Evolutionary conservation across 2,113 vertebrate genomes (phyloP).

Genomic region (Panurus biarmicus): DNA sequence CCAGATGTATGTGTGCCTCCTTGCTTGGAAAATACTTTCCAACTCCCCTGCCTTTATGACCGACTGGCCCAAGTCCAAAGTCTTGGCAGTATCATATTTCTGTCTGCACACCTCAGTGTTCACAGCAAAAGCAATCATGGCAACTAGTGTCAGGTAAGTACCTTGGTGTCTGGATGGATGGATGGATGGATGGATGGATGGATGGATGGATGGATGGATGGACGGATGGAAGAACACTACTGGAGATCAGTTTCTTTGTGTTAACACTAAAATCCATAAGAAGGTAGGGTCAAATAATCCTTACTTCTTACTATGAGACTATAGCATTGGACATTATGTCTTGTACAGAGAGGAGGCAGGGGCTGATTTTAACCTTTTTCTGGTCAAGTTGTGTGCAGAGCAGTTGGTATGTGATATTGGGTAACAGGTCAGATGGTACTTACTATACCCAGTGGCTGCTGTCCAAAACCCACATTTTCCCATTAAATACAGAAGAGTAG

Average conservation of each 20-base stretch:
- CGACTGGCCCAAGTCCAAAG: slow-evolving; percentile 18
- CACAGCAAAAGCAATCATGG: slow-evolving; percentile 20
- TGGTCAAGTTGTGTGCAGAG: background rate
- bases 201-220: background rate
- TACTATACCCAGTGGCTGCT: background rate
- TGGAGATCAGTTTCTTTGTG: background rate
- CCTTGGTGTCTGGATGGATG: background rate
- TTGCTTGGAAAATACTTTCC: slow-evolving; percentile 32
- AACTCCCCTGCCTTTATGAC: background rate
- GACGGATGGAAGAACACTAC: background rate
- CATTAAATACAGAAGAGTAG: background rate
- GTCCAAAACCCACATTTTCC: background rate
- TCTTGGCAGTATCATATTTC: background rate
- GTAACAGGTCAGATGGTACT: background rate
- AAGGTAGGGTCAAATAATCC: background rate
- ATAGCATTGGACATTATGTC: background rate
- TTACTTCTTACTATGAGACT: background rate
- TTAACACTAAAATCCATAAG: background rate
- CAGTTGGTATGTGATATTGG: background rate
- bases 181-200: background rate
- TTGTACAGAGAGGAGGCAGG: background rate
- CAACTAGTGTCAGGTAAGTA: background rate
- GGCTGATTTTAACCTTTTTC: background rate
- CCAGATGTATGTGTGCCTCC: slow-evolving; percentile 15
- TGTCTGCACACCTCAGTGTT: slow-evolving; percentile 21